phyloP scores from a whole-genome alignment of 2,797 vertebrate genomes.

The Alcedo atthis region DNA sequence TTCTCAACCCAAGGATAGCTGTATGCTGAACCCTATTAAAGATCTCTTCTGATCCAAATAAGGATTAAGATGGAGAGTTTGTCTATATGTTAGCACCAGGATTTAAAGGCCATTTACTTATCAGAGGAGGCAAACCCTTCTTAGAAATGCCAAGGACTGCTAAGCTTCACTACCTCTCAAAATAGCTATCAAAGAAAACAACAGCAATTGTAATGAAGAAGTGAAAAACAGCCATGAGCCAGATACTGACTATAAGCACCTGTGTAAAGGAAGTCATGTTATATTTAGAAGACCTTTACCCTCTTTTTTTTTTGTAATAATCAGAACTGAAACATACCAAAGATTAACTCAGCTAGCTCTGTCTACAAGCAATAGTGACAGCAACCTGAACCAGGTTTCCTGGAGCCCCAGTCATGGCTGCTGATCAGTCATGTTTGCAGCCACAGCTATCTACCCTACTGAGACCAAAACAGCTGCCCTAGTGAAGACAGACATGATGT shows the following conservation, averaged over 20 bases:
- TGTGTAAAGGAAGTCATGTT: neutral
- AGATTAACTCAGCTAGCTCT: neutral
- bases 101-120: neutral
- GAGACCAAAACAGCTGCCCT: neutral
- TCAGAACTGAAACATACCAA: neutral
- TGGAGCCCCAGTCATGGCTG: neutral
- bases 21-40: neutral
- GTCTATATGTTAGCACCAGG: neutral
- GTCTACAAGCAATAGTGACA: neutral
- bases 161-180: neutral
- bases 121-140: neutral
- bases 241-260: neutral
- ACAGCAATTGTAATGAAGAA: neutral
- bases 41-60: neutral
- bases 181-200: neutral
- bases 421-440: neutral
- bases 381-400: neutral
- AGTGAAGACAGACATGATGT: neutral
- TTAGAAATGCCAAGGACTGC: neutral
- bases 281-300: neutral
- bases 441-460: accelerated
- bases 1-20: neutral
- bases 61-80: neutral
- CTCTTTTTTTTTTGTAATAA: neutral
- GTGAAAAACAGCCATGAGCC: neutral